Conservation (phyloP, 2,888 invertebrate genomes). For the Furcula furcula region DNA sequence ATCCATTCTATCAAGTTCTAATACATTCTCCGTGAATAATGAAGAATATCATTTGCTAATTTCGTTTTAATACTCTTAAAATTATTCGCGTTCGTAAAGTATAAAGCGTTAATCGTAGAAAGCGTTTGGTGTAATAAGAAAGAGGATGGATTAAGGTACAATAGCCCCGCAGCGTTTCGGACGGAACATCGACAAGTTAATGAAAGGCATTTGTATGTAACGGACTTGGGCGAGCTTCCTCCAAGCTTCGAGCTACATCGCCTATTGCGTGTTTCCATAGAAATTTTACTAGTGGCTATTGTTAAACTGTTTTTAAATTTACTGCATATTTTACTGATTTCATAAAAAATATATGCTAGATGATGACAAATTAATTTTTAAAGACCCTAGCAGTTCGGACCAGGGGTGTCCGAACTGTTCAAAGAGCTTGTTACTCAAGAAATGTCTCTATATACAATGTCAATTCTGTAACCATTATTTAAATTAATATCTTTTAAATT, state of each 20-base stretch:
- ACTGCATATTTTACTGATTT: no score
- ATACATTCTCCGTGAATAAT: constrained; percentile 2
- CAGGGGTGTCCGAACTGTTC: no score
- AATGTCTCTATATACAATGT: no score
- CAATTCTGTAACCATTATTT: no score
- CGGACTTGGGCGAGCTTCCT: constrained; percentile 74
- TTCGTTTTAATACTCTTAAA: constrained; percentile 4
- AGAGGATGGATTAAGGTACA: constrained; percentile 56
- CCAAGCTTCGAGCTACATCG: constrained; percentile 58
- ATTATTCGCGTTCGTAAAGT: constrained; percentile 26
- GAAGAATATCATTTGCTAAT: not conserved
- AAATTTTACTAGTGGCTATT: constrained; percentile 27
- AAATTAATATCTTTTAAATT: no score
- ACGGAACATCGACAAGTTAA: constrained; percentile 72
- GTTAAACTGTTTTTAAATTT: no score
- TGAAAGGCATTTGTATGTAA: constrained; percentile 80
- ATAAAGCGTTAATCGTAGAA: constrained; percentile 33
- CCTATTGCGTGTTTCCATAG: constrained; percentile 53
- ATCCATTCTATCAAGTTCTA: constrained; percentile 40
- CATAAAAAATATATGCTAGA: no score
- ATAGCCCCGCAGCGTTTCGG: constrained; percentile 56
- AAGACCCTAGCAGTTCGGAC: no score
- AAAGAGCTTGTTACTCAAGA: no score
- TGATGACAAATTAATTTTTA: no score
- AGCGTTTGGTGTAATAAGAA: constrained; percentile 34